Evolutionary conservation across 2,888 invertebrate genomes (phyloP).

Genomic region (Drosophila mimetica): DNA sequence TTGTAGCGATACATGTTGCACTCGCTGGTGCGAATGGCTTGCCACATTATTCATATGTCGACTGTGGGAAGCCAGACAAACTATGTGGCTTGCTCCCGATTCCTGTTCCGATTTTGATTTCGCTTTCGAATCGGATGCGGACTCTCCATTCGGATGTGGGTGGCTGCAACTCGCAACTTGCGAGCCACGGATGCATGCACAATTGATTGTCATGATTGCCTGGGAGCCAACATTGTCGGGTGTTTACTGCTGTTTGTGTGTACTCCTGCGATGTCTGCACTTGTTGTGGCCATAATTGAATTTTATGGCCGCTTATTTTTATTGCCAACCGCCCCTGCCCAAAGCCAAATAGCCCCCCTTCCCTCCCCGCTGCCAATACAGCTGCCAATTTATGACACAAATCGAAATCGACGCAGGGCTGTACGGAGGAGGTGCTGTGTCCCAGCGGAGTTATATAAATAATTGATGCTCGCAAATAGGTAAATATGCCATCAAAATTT

Average conservation of each 20-base stretch:
- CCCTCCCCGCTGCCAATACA: constrained; percentile 16
- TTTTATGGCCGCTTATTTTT: constrained; percentile 78
- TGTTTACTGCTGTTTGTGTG: constrained; percentile 23
- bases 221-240: constrained; percentile 23
- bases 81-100: constrained; percentile 42
- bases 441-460: constrained; percentile 52
- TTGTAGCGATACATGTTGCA: constrained; percentile 50
- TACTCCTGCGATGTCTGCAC: constrained; percentile 52
- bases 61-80: constrained; percentile 41
- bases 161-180: constrained; percentile 16
- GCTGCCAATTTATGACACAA: constrained; percentile 72
- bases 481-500: constrained; percentile 67
- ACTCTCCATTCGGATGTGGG: neutral
- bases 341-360: constrained; percentile 7
- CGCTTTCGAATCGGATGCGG: neutral
- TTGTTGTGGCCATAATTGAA: constrained; percentile 77
- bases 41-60: constrained; percentile 27
- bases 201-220: constrained; percentile 75
- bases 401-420: constrained; percentile 52
- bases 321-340: constrained; percentile 53
- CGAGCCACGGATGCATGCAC: constrained; percentile 54
- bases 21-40: constrained; percentile 42
- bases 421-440: neutral
- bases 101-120: constrained; percentile 1
- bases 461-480: constrained; percentile 75